Conservation (phyloP, 2,888 invertebrate genomes). For the Xanthia togata region DNA sequence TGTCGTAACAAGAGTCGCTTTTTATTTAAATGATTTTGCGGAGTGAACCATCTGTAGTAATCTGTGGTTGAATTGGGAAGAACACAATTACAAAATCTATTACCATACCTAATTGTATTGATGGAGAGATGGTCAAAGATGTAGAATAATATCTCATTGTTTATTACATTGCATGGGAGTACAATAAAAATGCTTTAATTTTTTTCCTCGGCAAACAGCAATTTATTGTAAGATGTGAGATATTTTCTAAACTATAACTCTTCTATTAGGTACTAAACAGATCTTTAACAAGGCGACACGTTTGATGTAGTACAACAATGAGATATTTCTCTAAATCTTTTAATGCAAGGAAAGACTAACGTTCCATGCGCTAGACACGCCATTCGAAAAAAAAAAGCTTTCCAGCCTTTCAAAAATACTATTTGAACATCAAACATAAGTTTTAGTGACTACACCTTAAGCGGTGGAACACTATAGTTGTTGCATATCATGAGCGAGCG, state of each 20-base stretch:
- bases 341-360: slow-evolving; percentile 11
- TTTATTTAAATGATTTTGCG: too few species aligned
- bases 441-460: slow-evolving; percentile 42
- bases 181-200: not conserved
- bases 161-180: not conserved
- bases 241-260: too few species aligned
- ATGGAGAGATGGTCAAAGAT: not conserved
- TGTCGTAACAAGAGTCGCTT: too few species aligned
- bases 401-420: slow-evolving; percentile 1
- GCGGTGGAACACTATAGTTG: not conserved
- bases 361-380: not conserved
- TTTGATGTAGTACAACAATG: slow-evolving; percentile 17
- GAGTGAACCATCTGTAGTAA: too few species aligned
- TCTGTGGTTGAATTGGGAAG: slow-evolving; percentile 19
- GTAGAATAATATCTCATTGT: slow-evolving; percentile 42
- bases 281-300: not conserved
- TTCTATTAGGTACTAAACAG: slow-evolving; percentile 4
- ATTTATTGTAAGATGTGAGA: too few species aligned
- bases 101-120: not conserved
- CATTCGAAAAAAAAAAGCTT: slow-evolving; percentile 18
- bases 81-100: slow-evolving; percentile 10
- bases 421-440: not conserved
- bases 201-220: not conserved
- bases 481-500: slow-evolving; percentile 6
- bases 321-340: slow-evolving; percentile 28